Conservation (phyloP, 2,888 invertebrate genomes). For the Tanytarsus gracilentus region DNA sequence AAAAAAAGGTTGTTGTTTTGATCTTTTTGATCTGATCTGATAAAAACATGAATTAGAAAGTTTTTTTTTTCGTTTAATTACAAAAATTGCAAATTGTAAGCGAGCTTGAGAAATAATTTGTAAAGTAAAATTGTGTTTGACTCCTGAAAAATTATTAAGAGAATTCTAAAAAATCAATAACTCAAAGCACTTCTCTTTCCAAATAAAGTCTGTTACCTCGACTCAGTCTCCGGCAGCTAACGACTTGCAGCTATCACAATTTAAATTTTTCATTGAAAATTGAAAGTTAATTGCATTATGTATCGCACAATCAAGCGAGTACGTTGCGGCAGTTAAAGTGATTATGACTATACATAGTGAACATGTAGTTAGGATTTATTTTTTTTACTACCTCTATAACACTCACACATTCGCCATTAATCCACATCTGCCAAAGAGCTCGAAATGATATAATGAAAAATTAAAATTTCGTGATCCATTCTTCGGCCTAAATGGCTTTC, state of each 20-base stretch:
- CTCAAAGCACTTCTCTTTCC: background rate
- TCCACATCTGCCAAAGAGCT: conserved; percentile 17
- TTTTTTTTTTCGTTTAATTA: conserved; percentile 12
- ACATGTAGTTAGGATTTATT: conserved; percentile 2
- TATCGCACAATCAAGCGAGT: background rate
- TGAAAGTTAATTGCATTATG: conserved; percentile 29
- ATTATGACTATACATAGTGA: conserved; percentile 11
- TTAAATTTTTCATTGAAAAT: conserved; percentile 28
- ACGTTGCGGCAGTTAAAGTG: background rate
- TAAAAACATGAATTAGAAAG: conserved; percentile 17
- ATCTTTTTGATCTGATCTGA: conserved; percentile 21
- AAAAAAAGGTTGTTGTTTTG: background rate
- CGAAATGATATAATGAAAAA: conserved; percentile 19
- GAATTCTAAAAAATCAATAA: too few relatives aligned
- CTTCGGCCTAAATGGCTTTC: conserved; percentile 8
- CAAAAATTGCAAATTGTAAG: conserved; percentile 15
- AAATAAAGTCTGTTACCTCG: background rate
- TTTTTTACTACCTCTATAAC: background rate
- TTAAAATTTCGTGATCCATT: conserved; percentile 18
- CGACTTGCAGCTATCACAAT: conserved; percentile 1
- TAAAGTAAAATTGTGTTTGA: too few relatives aligned
- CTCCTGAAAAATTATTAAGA: too few relatives aligned
- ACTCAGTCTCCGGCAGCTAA: background rate
- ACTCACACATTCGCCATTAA: background rate
- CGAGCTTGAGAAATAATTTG: too few relatives aligned